phyloP scores from a whole-genome alignment of 2,113 vertebrate species.

The Phaetusa simplex region DNA sequence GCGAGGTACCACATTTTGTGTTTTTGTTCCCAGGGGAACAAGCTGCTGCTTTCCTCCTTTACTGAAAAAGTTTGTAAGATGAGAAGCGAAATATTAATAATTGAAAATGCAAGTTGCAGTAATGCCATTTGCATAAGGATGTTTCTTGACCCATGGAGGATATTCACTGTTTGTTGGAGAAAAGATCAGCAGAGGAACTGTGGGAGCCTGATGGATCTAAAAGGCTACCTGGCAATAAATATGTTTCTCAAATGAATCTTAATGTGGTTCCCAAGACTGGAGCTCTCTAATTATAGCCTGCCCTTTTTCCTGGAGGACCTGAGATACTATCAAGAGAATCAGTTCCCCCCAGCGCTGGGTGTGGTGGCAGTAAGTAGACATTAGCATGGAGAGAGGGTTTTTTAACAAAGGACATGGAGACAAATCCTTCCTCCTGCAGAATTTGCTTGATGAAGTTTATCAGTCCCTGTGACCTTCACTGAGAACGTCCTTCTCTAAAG shows the following conservation, averaged over 20 bases:
- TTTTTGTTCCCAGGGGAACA: not conserved
- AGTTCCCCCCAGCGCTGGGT: not conserved
- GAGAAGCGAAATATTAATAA: constrained; percentile 31
- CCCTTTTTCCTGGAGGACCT: not conserved
- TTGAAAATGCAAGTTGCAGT: constrained; percentile 17
- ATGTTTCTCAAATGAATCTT: not conserved
- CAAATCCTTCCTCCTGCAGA: not conserved
- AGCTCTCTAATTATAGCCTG: not conserved
- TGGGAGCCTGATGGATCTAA: not conserved
- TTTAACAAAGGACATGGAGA: not conserved
- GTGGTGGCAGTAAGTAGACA: not conserved
- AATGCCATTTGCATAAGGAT: constrained; percentile 31
- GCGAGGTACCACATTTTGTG: not conserved
- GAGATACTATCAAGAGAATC: not conserved
- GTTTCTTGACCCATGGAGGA: constrained; percentile 26
- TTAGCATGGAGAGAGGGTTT: not conserved
- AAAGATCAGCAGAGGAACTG: not conserved
- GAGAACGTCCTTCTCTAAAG: not conserved
- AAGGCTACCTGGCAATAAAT: constrained; percentile 13
- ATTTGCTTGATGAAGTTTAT: not conserved
- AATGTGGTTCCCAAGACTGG: not conserved
- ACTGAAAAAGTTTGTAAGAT: not conserved
- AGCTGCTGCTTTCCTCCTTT: constrained; percentile 28
- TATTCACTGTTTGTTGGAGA: not conserved
- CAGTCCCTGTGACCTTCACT: not conserved